phyloP scores from a whole-genome alignment of 1,140 invertebrate species.

The Trinorchestia longiramus region DNA sequence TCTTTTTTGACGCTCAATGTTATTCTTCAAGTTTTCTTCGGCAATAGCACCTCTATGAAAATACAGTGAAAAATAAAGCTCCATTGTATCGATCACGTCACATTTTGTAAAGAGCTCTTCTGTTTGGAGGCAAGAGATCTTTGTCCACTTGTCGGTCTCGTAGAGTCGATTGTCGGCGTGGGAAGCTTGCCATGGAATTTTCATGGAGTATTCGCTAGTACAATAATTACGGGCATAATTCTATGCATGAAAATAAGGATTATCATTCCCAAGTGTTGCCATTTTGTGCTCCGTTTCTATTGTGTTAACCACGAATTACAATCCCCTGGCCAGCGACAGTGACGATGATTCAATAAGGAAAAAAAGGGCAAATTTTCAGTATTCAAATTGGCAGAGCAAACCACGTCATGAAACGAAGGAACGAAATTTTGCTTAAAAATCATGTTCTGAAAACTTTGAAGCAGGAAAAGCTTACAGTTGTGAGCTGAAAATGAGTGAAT shows the following conservation, averaged over 20 bases:
- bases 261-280: slow-evolving; percentile 6
- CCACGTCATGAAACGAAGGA: not conserved
- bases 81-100: not conserved
- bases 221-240: slow-evolving; percentile 7
- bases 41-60: not conserved
- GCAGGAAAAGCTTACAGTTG: not conserved
- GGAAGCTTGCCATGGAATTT: not conserved
- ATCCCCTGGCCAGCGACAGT: not conserved
- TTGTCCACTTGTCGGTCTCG: not conserved
- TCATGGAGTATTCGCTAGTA: not conserved
- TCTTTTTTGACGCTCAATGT: not conserved
- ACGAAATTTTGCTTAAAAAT: not conserved
- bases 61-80: not conserved
- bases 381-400: not conserved
- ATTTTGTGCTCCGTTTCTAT: not conserved
- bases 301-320: not conserved
- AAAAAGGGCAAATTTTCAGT: not conserved
- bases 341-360: not conserved
- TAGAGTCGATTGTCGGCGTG: not conserved
- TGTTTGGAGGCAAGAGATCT: not conserved
- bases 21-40: not conserved
- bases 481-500: no score
- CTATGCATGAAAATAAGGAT: slow-evolving; percentile 9
- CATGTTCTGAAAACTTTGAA: not conserved
- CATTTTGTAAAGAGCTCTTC: not conserved